phyloP scores from a whole-genome alignment of 1,140 invertebrate species.

The Caenorhabditis briggsae region DNA sequence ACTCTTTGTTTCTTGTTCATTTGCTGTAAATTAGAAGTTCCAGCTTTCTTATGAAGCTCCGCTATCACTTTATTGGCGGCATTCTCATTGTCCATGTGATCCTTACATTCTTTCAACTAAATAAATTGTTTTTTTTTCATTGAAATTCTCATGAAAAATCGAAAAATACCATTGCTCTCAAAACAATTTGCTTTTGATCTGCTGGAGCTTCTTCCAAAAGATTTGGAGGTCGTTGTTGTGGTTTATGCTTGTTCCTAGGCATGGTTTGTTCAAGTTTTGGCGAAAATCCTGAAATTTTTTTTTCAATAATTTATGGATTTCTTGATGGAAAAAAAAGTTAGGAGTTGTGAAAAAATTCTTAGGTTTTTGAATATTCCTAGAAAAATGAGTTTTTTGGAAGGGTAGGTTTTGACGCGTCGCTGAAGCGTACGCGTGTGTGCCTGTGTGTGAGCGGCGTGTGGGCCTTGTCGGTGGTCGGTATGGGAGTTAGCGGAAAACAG shows the following conservation, averaged over 20 bases:
- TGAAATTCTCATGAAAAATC: background rate
- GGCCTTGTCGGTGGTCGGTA: constrained; percentile 15
- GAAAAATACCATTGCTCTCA: background rate
- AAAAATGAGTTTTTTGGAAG: background rate
- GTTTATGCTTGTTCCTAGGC: background rate
- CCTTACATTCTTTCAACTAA: background rate
- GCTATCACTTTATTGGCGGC: too few relatives aligned
- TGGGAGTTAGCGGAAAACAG: background rate
- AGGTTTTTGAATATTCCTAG: too few relatives aligned
- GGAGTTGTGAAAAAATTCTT: too few relatives aligned
- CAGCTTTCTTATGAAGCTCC: background rate
- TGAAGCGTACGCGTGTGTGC: constrained; percentile 13
- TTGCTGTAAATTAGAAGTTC: background rate
- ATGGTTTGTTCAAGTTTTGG: too few relatives aligned
- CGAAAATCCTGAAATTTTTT: too few relatives aligned
- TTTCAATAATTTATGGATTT: too few relatives aligned
- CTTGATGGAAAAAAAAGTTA: too few relatives aligned
- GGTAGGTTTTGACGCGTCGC: constrained; percentile 15
- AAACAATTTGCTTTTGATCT: background rate
- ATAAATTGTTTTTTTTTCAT: background rate
- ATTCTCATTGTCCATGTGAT: background rate
- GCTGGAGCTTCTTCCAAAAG: background rate
- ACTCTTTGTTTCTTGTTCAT: constrained; percentile 27
- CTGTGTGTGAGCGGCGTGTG: background rate
- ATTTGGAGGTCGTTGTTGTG: background rate